A percentile compares a stretch with the other conserved stretches of the same genome.
These are phyloP conservation scores for Phoenicopterus ruber DNA, from an alignment of 2,113 vertebrate genomes.

Conservation along the genomic window DNA sequence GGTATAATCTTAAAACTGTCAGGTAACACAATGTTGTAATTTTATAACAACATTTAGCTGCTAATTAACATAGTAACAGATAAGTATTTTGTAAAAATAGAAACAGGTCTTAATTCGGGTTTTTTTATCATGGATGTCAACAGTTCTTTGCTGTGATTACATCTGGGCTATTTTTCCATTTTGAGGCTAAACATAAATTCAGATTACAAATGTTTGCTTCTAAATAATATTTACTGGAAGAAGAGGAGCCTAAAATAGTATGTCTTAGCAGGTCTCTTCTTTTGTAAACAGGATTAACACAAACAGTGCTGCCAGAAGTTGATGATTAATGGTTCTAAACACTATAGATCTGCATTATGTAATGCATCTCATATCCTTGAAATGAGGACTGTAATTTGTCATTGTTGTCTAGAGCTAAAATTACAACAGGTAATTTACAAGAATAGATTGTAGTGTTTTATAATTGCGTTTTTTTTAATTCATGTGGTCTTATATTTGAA, in stretches of 20 bases:
- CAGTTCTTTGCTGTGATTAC: neutral
- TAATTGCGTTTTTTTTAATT: conserved; percentile 48
- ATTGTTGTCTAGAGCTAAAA: conserved; percentile 46
- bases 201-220: neutral
- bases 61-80: neutral
- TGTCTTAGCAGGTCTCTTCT: neutral
- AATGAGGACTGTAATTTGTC: conserved; percentile 55
- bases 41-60: neutral
- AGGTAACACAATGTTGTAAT: neutral
- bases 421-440: conserved; percentile 43
- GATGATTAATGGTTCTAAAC: conserved; percentile 55
- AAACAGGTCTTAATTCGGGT: neutral
- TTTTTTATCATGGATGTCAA: neutral
- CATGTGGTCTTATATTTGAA: neutral
- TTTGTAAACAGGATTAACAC: conserved; percentile 48
- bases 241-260: conserved; percentile 29
- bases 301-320: neutral
- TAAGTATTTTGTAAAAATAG: neutral
- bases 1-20: neutral
- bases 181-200: conserved; percentile 16
- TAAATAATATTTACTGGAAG: conserved; percentile 15
- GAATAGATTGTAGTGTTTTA: conserved; percentile 30
- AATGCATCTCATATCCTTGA: conserved; percentile 40
- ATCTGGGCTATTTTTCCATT: neutral
- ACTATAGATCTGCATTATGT: conserved; percentile 50